These are phyloP conservation scores for Heterodera filipjevi DNA, from an alignment of 2,888 invertebrate species.

Conservation along the genomic window DNA sequence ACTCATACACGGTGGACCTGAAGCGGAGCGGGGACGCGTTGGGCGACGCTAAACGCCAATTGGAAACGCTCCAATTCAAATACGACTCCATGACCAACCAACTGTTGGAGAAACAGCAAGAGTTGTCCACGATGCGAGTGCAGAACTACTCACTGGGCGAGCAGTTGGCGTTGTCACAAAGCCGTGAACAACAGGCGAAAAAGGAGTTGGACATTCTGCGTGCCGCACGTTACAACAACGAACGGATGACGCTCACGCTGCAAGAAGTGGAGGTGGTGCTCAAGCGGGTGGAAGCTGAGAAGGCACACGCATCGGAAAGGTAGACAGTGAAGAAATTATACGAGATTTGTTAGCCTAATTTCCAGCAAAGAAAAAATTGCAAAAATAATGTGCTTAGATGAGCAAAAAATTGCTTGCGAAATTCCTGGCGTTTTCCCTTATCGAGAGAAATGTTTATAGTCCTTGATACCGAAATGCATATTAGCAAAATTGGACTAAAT, in stretches of 20 bases:
- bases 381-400: no score
- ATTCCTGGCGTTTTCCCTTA: no score
- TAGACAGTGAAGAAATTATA: no score
- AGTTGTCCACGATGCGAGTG: constrained; percentile 34
- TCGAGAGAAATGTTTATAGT: no score
- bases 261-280: constrained; percentile 38
- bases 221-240: constrained; percentile 34
- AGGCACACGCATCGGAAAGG: constrained; percentile 28
- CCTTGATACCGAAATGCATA: no score
- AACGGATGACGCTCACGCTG: constrained; percentile 41
- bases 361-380: no score
- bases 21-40: constrained; percentile 29
- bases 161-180: constrained; percentile 32
- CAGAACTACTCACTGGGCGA: constrained; percentile 34
- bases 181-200: constrained; percentile 34
- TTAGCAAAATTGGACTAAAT: no score
- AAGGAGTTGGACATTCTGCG: constrained; percentile 40
- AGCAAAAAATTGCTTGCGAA: no score
- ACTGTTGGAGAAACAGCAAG: constrained; percentile 40
- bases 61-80: constrained; percentile 32
- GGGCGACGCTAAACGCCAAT: constrained; percentile 28
- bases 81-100: constrained; percentile 38
- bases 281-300: constrained; percentile 39
- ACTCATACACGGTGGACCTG: constrained; percentile 36
- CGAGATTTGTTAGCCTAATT: no score